Conservation (phyloP, 2,797 vertebrate species). For the Tapera naevia region DNA sequence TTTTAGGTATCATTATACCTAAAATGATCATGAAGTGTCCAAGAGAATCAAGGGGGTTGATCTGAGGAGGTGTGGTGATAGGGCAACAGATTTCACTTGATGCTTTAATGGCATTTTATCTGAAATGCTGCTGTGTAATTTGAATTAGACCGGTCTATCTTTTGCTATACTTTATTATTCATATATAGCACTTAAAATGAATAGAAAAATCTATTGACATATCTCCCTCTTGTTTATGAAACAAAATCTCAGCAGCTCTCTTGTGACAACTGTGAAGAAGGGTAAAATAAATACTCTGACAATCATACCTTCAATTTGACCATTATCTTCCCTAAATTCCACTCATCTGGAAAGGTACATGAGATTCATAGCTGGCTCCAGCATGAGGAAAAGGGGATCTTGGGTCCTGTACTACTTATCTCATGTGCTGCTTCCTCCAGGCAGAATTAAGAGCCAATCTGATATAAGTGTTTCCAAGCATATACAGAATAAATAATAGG, state of each 20-base stretch:
- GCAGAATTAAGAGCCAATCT: neutral
- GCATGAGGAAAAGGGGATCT: neutral
- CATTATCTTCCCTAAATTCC: neutral
- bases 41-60: neutral
- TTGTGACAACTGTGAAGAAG: neutral
- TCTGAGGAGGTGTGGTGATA: neutral
- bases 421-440: neutral
- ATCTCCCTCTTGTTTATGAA: neutral
- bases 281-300: neutral
- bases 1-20: neutral
- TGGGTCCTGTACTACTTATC: neutral
- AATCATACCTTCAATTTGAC: neutral
- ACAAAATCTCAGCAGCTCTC: neutral
- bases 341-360: rapidly evolving
- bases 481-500: neutral
- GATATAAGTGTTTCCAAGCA: neutral
- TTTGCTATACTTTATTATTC: neutral
- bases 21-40: neutral
- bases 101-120: neutral
- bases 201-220: neutral
- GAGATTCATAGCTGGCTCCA: neutral
- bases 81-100: neutral
- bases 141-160: neutral
- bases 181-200: neutral
- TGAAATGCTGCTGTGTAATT: neutral